Evolutionary conservation across 2,113 vertebrate genomes (phyloP).

Genomic region (Gulo gulo): DNA sequence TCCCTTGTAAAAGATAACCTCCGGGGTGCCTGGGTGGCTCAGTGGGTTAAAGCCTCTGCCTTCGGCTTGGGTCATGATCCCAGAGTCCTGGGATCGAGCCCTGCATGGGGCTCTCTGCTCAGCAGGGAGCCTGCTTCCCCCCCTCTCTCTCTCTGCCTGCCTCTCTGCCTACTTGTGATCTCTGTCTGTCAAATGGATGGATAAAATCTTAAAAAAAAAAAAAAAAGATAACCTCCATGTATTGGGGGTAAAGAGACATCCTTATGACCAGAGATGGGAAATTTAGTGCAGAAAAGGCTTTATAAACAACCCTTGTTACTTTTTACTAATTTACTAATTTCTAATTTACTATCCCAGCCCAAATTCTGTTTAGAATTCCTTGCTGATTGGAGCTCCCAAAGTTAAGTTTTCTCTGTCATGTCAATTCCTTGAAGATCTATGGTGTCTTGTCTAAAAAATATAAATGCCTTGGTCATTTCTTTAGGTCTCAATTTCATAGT

Average conservation of each 20-base stretch:
- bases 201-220: too few species aligned
- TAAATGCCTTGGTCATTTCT: neutral
- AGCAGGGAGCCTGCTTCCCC: too few species aligned
- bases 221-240: neutral
- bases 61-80: too few species aligned
- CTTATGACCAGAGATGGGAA: neutral
- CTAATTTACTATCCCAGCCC: neutral
- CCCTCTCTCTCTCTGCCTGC: too few species aligned
- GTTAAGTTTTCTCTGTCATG: neutral
- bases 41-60: too few species aligned
- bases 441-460: neutral
- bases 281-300: neutral
- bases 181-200: too few species aligned
- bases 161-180: too few species aligned
- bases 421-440: neutral
- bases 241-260: neutral
- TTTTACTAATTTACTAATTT: neutral
- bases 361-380: neutral
- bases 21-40: too few species aligned
- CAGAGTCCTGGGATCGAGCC: too few species aligned
- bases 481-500: neutral
- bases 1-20: neutral
- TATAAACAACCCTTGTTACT: neutral
- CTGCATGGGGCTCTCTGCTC: too few species aligned
- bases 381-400: neutral